Evolutionary conservation across 2,888 invertebrate genomes (phyloP).

Genomic region (Epinotia demarniana): DNA sequence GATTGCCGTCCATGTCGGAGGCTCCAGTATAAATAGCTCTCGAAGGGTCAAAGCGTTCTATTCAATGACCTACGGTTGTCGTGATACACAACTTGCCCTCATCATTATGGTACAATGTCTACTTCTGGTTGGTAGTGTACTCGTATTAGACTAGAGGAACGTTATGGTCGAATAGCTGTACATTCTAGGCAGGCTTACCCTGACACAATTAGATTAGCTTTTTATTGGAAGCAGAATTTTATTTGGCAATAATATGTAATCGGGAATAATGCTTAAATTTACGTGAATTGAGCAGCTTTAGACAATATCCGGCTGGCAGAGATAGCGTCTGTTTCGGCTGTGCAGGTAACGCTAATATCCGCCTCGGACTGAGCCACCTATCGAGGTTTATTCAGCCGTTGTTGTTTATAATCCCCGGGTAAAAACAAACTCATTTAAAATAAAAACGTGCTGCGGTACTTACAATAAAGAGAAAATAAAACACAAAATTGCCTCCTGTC

Average conservation of each 20-base stretch:
- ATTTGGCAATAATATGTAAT: neutral
- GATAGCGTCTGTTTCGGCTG: slow-evolving; percentile 31
- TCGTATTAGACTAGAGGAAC: neutral
- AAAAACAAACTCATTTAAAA: slow-evolving; percentile 9
- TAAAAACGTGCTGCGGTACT: neutral
- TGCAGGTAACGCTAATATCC: slow-evolving; percentile 33
- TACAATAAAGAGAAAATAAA: neutral
- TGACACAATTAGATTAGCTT: too few relatives aligned
- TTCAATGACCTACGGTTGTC: slow-evolving; percentile 51
- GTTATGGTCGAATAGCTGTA: too few relatives aligned
- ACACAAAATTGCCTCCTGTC: neutral
- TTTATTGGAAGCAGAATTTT: neutral
- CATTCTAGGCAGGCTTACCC: neutral
- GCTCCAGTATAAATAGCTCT: slow-evolving; percentile 57
- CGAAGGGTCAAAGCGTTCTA: slow-evolving; percentile 53
- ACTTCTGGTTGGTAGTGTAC: neutral
- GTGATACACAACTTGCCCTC: slow-evolving; percentile 19
- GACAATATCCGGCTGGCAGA: slow-evolving; percentile 33
- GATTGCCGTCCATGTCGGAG: slow-evolving; percentile 56
- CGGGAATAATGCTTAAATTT: slow-evolving; percentile 1
- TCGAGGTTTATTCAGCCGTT: slow-evolving; percentile 46
- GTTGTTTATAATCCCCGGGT: slow-evolving; percentile 17
- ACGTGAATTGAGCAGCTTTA: slow-evolving; percentile 27
- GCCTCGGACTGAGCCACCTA: slow-evolving; percentile 28
- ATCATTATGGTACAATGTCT: neutral